phyloP scores from a whole-genome alignment of 2,113 vertebrate genomes.

The Holacanthus passer region DNA sequence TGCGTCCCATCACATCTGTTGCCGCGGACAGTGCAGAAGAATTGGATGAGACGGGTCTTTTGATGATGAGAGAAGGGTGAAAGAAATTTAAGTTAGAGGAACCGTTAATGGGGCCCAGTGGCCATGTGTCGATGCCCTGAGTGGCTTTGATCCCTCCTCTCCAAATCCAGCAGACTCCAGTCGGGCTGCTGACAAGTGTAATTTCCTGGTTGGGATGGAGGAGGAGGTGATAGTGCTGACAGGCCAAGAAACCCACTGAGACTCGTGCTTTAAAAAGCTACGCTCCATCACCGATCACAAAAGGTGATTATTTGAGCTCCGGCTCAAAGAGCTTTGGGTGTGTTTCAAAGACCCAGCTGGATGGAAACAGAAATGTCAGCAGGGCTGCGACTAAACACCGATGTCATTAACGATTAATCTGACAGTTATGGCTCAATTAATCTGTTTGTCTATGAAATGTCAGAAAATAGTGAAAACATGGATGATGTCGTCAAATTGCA shows the following conservation, averaged over 20 bases:
- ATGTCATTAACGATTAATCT: background rate
- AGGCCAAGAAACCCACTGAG: conserved; percentile 19
- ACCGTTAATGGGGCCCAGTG: conserved; percentile 52
- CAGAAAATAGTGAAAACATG: background rate
- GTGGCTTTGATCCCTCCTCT: conserved; percentile 66
- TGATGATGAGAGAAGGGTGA: conserved; percentile 54
- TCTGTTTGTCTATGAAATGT: background rate
- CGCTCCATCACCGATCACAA: conserved; percentile 35
- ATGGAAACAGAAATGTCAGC: background rate
- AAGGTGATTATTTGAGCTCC: background rate
- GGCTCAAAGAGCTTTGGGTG: background rate
- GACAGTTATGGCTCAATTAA: background rate
- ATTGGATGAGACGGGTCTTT: conserved; percentile 40
- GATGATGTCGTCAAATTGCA: too few relatives aligned
- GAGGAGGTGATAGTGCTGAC: conserved; percentile 50
- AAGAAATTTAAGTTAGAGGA: conserved; percentile 52
- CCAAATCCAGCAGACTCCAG: conserved; percentile 58
- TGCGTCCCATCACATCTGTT: conserved; percentile 40
- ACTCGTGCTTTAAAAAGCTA: conserved; percentile 43
- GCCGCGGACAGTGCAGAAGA: background rate
- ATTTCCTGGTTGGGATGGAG: conserved; percentile 51
- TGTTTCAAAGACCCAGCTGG: background rate
- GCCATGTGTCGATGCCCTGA: conserved; percentile 46
- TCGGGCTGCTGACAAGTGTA: conserved; percentile 66
- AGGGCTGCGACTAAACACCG: background rate